Conservation (phyloP, 37 sponge, comb jelly and placozoan species). For the Theonella swinhoei region DNA sequence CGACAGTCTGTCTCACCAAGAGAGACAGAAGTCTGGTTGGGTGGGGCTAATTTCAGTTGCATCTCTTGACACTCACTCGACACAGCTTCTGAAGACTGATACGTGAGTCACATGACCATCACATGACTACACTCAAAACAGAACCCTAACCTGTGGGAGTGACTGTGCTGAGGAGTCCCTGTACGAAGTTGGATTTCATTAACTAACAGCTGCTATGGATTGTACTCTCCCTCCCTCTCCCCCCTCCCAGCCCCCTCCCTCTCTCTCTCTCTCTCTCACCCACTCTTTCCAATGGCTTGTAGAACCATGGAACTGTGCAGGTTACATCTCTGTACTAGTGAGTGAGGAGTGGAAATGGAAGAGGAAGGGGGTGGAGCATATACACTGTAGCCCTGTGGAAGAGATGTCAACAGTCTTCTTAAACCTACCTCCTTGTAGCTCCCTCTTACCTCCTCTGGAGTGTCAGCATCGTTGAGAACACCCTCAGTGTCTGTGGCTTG, state of each 20-base stretch:
- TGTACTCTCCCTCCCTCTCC: no score
- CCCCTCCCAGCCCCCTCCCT: background rate
- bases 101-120: background rate
- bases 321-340: conserved; percentile 73
- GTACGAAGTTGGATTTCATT: no score
- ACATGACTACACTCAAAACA: no score
- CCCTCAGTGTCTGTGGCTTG: background rate
- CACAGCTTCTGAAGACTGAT: background rate
- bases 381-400: conserved; percentile 40
- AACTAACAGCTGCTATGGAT: no score
- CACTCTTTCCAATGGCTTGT: conserved; percentile 29
- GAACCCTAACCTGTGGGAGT: no score
- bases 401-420: background rate
- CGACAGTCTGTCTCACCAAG: background rate
- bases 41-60: background rate
- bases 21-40: background rate
- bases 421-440: no score
- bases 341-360: background rate
- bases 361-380: background rate
- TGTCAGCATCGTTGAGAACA: background rate
- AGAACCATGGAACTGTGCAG: conserved; percentile 79
- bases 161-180: no score
- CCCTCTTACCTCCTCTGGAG: background rate
- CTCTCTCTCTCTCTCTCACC: background rate
- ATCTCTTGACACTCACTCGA: background rate